phyloP scores from a whole-genome alignment of 2,113 vertebrate genomes.

The Etheostoma cragini region DNA sequence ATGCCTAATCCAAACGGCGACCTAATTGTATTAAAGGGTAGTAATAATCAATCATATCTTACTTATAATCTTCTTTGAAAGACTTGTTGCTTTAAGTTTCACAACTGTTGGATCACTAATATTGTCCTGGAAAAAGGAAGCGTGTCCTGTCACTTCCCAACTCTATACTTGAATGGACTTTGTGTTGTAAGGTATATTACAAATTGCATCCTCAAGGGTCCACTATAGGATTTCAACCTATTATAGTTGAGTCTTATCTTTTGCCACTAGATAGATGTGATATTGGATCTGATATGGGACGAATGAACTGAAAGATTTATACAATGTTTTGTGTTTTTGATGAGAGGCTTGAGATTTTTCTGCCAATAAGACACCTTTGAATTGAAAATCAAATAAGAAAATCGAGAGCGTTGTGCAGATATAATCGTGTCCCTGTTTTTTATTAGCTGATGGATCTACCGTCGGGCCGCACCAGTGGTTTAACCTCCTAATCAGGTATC shows the following conservation, averaged over 20 bases:
- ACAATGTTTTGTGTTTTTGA: slow-evolving; percentile 27
- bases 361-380: slow-evolving; percentile 42
- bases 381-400: slow-evolving; percentile 52
- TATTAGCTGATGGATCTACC: slow-evolving; percentile 81
- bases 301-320: slow-evolving; percentile 19
- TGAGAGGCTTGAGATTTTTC: slow-evolving; percentile 20
- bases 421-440: slow-evolving; percentile 66
- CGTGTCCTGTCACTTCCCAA: too few species aligned
- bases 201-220: background rate
- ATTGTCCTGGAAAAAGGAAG: too few species aligned
- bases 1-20: too few species aligned
- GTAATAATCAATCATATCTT: too few species aligned
- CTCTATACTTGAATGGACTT: too few species aligned
- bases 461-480: slow-evolving; percentile 67
- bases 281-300: background rate
- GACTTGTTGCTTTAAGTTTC: too few species aligned
- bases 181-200: background rate
- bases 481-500: slow-evolving; percentile 79
- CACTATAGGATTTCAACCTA: background rate
- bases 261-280: slow-evolving; percentile 26
- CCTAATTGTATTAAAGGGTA: too few species aligned
- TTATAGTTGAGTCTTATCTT: slow-evolving; percentile 4
- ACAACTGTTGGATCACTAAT: too few species aligned
- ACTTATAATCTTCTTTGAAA: too few species aligned
- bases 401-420: slow-evolving; percentile 34